Evolutionary conservation across 1,140 invertebrate genomes (phyloP).

Genomic region (Ostrea edulis): DNA sequence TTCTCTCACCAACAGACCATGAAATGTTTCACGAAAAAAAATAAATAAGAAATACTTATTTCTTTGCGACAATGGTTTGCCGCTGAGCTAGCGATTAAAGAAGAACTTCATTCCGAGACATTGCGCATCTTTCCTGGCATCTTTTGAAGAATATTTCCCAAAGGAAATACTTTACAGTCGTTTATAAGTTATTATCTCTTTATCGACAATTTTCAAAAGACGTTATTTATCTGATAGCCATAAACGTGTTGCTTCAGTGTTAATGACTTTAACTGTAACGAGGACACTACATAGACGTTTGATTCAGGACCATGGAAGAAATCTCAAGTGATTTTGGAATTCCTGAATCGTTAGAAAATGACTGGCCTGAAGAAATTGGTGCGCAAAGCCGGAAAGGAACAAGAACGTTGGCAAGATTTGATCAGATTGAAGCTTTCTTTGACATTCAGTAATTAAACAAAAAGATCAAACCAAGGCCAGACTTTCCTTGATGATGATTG

Average conservation of each 20-base stretch:
- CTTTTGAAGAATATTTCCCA: conserved; percentile 39
- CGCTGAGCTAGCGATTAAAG: not conserved
- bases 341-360: conserved; percentile 29
- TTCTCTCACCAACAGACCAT: not conserved
- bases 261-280: not conserved
- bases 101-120: conserved; percentile 15
- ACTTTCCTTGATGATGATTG: conserved; percentile 3
- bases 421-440: conserved; percentile 34
- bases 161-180: conserved; percentile 34
- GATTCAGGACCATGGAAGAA: conserved; percentile 21
- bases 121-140: not conserved
- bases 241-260: conserved; percentile 1
- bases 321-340: conserved; percentile 35
- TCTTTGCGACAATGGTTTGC: not conserved
- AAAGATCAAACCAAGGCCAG: conserved; percentile 18
- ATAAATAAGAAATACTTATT: conserved; percentile 17
- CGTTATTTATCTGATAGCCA: conserved; percentile 4
- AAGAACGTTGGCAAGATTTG: conserved; percentile 28
- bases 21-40: not conserved
- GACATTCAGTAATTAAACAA: conserved; percentile 36
- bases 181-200: conserved; percentile 40
- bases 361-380: conserved; percentile 27
- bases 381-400: conserved; percentile 22
- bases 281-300: conserved; percentile 23
- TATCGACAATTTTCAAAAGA: conserved; percentile 39